Conservation (phyloP, 2,888 invertebrate species). For the Drosophila niveifrons region DNA sequence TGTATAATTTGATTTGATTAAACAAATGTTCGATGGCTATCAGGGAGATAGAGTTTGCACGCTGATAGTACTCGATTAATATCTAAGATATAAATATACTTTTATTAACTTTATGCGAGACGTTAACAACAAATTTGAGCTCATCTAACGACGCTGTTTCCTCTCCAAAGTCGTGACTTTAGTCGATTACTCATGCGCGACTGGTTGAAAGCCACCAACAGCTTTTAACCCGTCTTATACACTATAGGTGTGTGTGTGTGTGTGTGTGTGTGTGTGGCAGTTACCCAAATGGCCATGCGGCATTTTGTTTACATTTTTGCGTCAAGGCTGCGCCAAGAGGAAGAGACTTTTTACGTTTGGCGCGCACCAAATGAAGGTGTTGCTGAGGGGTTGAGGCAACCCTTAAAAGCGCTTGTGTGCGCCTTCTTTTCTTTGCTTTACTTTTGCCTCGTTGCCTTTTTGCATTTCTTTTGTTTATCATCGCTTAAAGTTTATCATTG, state of each 20-base stretch:
- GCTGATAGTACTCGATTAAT: constrained; percentile 1
- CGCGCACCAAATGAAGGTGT: constrained; percentile 34
- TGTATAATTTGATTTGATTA: constrained; percentile 9
- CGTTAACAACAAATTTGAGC: neutral
- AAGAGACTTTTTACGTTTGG: constrained; percentile 38
- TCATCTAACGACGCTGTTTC: constrained; percentile 13
- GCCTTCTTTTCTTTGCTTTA: neutral
- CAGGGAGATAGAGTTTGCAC: neutral
- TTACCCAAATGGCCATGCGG: constrained; percentile 57
- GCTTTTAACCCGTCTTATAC: constrained; percentile 19
- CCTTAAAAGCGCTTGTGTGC: constrained; percentile 32
- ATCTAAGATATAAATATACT: neutral
- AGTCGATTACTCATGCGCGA: constrained; percentile 73
- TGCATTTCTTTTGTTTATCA: constrained; percentile 28
- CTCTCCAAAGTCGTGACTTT: constrained; percentile 66
- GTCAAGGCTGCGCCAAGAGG: constrained; percentile 48
- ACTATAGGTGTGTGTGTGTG: constrained; percentile 12
- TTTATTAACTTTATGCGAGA: neutral
- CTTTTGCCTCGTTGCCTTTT: constrained; percentile 8
- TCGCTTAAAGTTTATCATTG: constrained; percentile 66
- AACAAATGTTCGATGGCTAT: constrained; percentile 3
- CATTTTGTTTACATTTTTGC: constrained; percentile 74
- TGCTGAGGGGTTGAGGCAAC: constrained; percentile 21
- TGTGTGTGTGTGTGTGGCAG: constrained; percentile 37
- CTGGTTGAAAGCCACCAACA: constrained; percentile 31